Evolutionary conservation across 92 coral and sea anemone genomes (phyloP), one percentile per base, ranked within the genome.

Genomic region (Palythoa grandiflora): DNA sequence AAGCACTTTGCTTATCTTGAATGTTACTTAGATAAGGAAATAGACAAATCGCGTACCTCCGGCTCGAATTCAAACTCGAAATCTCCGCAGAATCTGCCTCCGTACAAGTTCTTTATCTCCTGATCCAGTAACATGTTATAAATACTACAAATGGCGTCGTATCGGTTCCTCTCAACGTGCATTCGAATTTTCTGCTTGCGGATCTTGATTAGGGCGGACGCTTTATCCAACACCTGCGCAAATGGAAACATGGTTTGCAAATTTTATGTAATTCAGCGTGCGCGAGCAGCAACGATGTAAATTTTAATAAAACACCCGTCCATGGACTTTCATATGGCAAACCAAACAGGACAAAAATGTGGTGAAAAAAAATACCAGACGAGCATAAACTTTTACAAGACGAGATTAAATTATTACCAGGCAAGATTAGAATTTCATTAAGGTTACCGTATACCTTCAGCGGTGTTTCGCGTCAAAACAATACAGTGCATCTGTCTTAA

Each of bases 61-160:
- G 38, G 47, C 38, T 81, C 86, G 20, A 81, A 48, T 19, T 81
- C 75, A 81, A 81, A 79, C 72, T 79, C 72, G 44, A 79, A 81
- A 48, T 81, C 86, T 19, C 75, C 75, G 21, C 86, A 81, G 38
- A 81, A 63, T 65, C 86, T 66, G 36, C 75, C 75, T 17, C 86
- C 75, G 75, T 81, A 81, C 13, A 81, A 13, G 7, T 85, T 77
- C 47, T 91, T 89, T 70, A 89, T 78, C 88, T 95, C 95, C 60
- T 95, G 96, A 74, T 95, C 97, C 50, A 97, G 66, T 6, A 94
- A 51, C 19, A 95, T 90, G 81, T 93, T 89, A 71, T 95, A 95
- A 17, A 95, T 94, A 9, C 97, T 98, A 15, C 94, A 92, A 2
- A 95, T 83, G 50, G 98, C 90, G 90, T 97, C 99, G 74, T 89